phyloP scores from a whole-genome alignment of 2,797 vertebrate species.

The Brotogeris chrysoptera region DNA sequence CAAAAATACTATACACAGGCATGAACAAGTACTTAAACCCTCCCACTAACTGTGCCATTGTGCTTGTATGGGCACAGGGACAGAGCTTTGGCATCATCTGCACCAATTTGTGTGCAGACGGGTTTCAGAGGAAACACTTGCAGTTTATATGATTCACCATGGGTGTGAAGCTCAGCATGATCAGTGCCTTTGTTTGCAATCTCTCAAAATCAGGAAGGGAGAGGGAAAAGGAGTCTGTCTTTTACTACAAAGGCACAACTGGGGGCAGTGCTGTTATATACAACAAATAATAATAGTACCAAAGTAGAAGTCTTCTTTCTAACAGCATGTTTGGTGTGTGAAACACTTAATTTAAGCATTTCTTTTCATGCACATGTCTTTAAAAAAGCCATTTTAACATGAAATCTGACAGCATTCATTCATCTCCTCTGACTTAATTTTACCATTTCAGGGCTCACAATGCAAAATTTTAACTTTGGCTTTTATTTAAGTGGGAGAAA shows the following conservation, averaged over 20 bases:
- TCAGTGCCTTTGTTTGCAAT: background rate
- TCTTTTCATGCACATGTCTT: background rate
- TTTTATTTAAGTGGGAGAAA: background rate
- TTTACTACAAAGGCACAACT: background rate
- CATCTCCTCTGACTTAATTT: background rate
- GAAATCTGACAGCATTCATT: background rate
- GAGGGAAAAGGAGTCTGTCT: background rate
- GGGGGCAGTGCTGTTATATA: background rate
- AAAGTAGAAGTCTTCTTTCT: background rate
- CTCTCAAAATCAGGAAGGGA: background rate
- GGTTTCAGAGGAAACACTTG: background rate
- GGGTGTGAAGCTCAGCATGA: background rate
- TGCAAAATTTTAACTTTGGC: background rate
- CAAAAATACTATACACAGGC: background rate
- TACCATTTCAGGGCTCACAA: background rate
- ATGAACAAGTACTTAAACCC: background rate
- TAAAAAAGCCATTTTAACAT: background rate
- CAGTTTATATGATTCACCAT: background rate
- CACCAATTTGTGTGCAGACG: rapidly evolving
- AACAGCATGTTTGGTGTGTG: background rate
- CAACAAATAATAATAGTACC: background rate
- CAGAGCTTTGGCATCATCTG: background rate
- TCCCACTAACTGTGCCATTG: rapidly evolving
- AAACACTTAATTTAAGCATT: background rate
- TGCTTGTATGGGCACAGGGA: background rate